Evolutionary conservation across 1,140 invertebrate genomes (phyloP).

Genomic region (Polypedilum pembai): DNA sequence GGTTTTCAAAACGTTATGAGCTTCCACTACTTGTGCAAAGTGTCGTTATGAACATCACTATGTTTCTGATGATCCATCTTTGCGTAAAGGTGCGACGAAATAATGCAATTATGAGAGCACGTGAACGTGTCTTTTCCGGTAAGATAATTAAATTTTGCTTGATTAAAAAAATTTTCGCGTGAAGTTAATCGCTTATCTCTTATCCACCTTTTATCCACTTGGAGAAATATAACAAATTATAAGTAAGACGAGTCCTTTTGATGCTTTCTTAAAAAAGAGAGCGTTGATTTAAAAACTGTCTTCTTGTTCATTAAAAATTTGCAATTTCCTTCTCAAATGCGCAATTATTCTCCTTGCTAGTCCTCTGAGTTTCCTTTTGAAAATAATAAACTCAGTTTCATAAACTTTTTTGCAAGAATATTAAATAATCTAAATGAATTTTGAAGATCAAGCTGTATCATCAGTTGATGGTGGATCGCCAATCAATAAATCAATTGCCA

Average conservation of each 20-base stretch:
- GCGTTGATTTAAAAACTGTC: no score
- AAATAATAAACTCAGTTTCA: no score
- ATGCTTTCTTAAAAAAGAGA: no score
- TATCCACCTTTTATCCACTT: no score
- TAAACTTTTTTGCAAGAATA: neutral
- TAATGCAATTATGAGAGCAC: conserved; percentile 68
- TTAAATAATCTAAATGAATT: conserved; percentile 14
- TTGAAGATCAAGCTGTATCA: conserved; percentile 26
- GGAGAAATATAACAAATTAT: neutral
- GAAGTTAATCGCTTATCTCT: neutral
- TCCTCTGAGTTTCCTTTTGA: no score
- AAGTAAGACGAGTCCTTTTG: no score
- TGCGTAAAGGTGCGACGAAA: conserved; percentile 82
- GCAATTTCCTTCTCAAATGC: no score
- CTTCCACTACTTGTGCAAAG: conserved; percentile 90
- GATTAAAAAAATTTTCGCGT: neutral
- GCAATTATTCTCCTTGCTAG: no score
- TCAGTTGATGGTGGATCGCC: conserved; percentile 9
- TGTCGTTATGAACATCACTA: conserved; percentile 93
- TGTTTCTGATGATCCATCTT: conserved; percentile 92
- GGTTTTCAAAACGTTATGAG: conserved; percentile 97
- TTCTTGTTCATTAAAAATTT: no score
- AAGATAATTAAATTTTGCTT: conserved; percentile 37
- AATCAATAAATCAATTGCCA: neutral
- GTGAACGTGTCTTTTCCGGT: conserved; percentile 82